phyloP scores from a whole-genome alignment of 2,888 invertebrate species.

The Drosophila niveifrons region DNA sequence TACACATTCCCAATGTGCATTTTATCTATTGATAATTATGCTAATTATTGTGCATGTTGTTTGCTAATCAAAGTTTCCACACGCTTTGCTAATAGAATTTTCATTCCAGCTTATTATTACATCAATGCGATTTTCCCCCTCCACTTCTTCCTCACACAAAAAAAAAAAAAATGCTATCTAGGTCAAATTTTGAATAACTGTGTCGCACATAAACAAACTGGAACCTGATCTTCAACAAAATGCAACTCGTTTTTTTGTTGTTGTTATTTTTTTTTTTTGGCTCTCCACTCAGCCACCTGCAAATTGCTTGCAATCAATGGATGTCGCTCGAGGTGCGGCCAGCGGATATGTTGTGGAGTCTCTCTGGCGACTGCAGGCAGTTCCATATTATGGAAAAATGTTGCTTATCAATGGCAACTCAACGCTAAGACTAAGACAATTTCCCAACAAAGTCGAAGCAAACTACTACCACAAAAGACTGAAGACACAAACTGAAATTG shows the following conservation, averaged over 20 bases:
- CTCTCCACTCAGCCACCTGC: conserved; percentile 58
- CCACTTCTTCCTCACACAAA: neutral
- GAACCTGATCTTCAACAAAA: conserved; percentile 49
- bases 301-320: conserved; percentile 43
- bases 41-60: conserved; percentile 17
- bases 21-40: conserved; percentile 13
- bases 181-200: conserved; percentile 54
- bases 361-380: conserved; percentile 19
- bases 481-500: conserved; percentile 27
- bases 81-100: conserved; percentile 49
- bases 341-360: conserved; percentile 15
- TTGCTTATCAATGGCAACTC: conserved; percentile 43
- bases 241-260: conserved; percentile 49
- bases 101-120: conserved; percentile 25
- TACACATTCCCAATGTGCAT: conserved; percentile 1
- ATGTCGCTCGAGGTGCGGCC: conserved; percentile 44
- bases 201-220: conserved; percentile 41
- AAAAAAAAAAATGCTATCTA: conserved; percentile 25
- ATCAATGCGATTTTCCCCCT: conserved; percentile 13
- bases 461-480: conserved; percentile 27
- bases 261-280: conserved; percentile 24
- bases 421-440: conserved; percentile 22
- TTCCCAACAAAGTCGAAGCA: conserved; percentile 24
- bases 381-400: conserved; percentile 30
- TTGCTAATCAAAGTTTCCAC: conserved; percentile 13